Evolutionary conservation across 2,113 vertebrate genomes (phyloP), one percentile per base, ranked within the genome.

Genomic region (Lycaon pictus): DNA sequence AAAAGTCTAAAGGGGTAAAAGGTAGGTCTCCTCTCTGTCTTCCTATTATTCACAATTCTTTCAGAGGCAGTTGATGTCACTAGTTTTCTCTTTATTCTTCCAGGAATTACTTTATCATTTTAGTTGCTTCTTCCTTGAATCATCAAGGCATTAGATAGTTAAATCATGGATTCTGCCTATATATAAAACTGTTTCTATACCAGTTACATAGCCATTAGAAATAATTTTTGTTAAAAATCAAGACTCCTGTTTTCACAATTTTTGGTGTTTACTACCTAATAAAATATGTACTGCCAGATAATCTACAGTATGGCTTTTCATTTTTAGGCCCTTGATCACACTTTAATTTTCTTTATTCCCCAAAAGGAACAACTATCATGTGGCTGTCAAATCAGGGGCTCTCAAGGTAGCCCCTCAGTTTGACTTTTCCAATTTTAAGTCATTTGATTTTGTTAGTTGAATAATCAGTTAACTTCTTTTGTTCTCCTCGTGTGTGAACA

Each of bases 31-130:
- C 51, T 56, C 6, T 95, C 20, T 79, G 3, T 51, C 62, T 88
- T 58, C 15, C 25, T 85, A 22, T 53, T 8, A 56, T 48, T 84
- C 32, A 37, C 1, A 11, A 84, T 53, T 16, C 84, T 88, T 86
- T 82, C 67, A 95, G 53, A 84, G 35, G 19, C 2, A 93, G 29
- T 6, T 19, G 81, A 77, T 43, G 43, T 69, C 43, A 88, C 62
- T 86, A 29, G 11, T 71, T 90, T 81, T 72, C 71, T 63, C 17
- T 32, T 88, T 93, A 74, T 55, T 95, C 76, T 82, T 96, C 23
- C 43, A 37, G 65, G 85, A 95, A 83, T 90, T 82, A 90, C 58
- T 56, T 89, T 65, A 55, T 83, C 17, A 43, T 88, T 95, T 67
- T 93, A 55, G 55, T 82, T 87, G 51, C 16, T 58, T 93, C 11